phyloP scores from a whole-genome alignment of 2,797 vertebrate species.

The Mallotus villosus region DNA sequence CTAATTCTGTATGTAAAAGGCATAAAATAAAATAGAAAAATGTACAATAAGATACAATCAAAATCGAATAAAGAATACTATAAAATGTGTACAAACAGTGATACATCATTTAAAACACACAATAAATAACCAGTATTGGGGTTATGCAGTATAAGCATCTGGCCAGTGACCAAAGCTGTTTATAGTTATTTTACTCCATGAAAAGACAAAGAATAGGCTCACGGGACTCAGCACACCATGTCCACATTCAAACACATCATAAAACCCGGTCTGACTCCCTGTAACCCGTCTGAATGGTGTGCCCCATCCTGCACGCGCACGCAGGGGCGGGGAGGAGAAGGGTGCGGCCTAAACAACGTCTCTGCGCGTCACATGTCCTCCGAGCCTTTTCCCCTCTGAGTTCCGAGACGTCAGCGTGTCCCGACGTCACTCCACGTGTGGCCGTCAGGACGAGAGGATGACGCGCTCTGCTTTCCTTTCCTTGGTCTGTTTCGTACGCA shows the following conservation, averaged over 20 bases:
- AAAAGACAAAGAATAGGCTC: too few relatives aligned
- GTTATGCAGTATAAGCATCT: too few relatives aligned
- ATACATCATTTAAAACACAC: background rate
- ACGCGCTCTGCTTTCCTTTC: too few relatives aligned
- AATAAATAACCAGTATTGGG: background rate
- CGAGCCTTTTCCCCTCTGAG: background rate
- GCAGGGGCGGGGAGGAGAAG: background rate
- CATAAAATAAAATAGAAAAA: too few relatives aligned
- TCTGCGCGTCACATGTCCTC: slow-evolving; percentile 16
- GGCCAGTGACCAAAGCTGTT: too few relatives aligned
- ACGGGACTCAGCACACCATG: background rate
- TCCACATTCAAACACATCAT: background rate
- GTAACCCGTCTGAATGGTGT: slow-evolving; percentile 12
- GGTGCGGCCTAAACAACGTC: slow-evolving; percentile 10
- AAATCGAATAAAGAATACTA: too few relatives aligned
- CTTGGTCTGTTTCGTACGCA: background rate
- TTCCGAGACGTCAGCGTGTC: slow-evolving; percentile 27
- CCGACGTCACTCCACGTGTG: background rate
- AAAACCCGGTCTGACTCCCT: slow-evolving; percentile 1
- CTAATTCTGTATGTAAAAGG: too few relatives aligned
- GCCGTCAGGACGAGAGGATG: slow-evolving; percentile 20
- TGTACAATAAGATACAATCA: too few relatives aligned
- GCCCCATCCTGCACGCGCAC: background rate
- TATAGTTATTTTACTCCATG: too few relatives aligned
- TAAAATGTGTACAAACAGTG: too few relatives aligned